These are phyloP conservation scores for Drosophila atroscutellata DNA, from an alignment of 2,888 invertebrate genomes.

Conservation along the genomic window DNA sequence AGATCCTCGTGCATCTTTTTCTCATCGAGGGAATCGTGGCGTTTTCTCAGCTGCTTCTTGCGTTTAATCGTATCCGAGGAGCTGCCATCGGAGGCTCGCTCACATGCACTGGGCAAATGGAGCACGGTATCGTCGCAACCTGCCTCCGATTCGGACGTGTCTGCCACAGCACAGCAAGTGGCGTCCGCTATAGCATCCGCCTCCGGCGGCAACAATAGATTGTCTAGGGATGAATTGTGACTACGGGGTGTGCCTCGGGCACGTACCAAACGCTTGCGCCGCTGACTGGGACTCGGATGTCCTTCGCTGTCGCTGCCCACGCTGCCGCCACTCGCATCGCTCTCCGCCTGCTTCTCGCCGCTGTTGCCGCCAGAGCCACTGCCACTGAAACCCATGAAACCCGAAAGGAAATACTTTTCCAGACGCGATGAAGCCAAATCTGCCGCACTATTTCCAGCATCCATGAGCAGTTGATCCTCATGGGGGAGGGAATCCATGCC, in stretches of 20 bases:
- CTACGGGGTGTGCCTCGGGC: conserved; percentile 93
- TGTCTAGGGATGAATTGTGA: conserved; percentile 93
- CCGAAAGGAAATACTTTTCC: conserved; percentile 95
- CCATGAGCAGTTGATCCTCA: conserved; percentile 86
- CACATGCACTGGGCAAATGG: conserved; percentile 90
- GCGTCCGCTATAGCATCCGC: conserved; percentile 63
- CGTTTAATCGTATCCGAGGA: conserved; percentile 91
- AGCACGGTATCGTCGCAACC: conserved; percentile 87
- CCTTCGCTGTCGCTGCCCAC: conserved; percentile 97
- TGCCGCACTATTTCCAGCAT: conserved; percentile 87
- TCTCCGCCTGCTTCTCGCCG: conserved; percentile 89
- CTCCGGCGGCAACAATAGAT: conserved; percentile 87
- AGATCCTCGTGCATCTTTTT: conserved; percentile 85
- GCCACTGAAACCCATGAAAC: conserved; percentile 92
- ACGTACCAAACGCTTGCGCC: conserved; percentile 92
- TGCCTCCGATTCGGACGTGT: conserved; percentile 90
- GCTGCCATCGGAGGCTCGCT: conserved; percentile 85
- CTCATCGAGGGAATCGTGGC: conserved; percentile 83
- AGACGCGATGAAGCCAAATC: conserved; percentile 93
- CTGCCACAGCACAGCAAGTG: conserved; percentile 86
- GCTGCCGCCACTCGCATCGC: conserved; percentile 87
- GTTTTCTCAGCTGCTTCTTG: conserved; percentile 92
- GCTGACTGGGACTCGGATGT: conserved; percentile 93
- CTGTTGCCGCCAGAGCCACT: background rate
- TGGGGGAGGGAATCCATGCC: conserved; percentile 89